Evolutionary conservation across 2,888 invertebrate genomes (phyloP).

Genomic region (Glaucopsyche alexis): DNA sequence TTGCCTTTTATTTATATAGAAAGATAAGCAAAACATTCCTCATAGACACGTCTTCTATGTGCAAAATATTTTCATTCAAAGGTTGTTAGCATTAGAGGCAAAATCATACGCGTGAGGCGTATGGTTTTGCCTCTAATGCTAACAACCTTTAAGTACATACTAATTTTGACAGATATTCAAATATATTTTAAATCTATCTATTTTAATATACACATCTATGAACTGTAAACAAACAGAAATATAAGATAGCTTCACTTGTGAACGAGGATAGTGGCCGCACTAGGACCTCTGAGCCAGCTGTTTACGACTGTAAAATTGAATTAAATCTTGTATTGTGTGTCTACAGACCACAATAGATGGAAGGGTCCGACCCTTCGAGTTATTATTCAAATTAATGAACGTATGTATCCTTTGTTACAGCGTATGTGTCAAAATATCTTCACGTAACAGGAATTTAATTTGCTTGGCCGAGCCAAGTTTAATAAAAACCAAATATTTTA

Average conservation of each 20-base stretch:
- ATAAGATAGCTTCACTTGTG: not conserved
- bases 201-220: too few relatives aligned
- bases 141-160: too few relatives aligned
- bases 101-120: too few relatives aligned
- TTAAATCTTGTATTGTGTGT: conserved; percentile 19
- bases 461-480: not conserved
- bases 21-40: too few relatives aligned
- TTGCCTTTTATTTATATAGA: too few relatives aligned
- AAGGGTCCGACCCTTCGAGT: conserved; percentile 20
- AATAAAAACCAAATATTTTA: not conserved
- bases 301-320: conserved; percentile 17
- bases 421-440: not conserved
- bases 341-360: conserved; percentile 21
- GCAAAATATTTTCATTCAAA: not conserved
- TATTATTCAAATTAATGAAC: conserved; percentile 26
- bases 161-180: too few relatives aligned
- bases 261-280: not conserved
- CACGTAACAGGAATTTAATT: too few relatives aligned
- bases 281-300: not conserved
- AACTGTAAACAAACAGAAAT: not conserved
- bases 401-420: not conserved
- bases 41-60: too few relatives aligned
- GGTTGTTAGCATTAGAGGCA: too few relatives aligned
- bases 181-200: too few relatives aligned
- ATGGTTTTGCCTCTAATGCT: not conserved